Percentiles rank a stretch among this genome's conserved stretches.
These are phyloP conservation scores for Rhinophrynus dorsalis DNA, from an alignment of 2,797 vertebrate species.

Conservation along the genomic window DNA sequence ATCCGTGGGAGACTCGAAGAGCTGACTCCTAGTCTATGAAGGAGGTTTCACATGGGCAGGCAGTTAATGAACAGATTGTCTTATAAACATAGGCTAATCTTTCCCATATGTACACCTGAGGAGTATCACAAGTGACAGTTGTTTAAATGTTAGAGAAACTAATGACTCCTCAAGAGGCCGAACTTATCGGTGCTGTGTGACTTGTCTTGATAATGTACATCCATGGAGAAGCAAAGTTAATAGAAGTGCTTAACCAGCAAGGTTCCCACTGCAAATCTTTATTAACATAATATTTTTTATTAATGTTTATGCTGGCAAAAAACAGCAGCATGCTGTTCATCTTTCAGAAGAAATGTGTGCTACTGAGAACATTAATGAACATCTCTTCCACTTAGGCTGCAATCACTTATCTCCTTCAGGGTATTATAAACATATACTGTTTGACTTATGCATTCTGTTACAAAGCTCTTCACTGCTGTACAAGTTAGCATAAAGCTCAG, in stretches of 20 bases:
- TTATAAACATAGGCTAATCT: slow-evolving; percentile 80
- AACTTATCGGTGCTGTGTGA: slow-evolving; percentile 69
- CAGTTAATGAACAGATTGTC: slow-evolving; percentile 70
- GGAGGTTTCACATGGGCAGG: slow-evolving; percentile 69
- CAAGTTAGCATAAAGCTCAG: neutral
- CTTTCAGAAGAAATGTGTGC: slow-evolving; percentile 58
- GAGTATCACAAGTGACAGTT: slow-evolving; percentile 79
- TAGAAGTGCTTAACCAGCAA: slow-evolving; percentile 66
- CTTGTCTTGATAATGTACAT: slow-evolving; percentile 67
- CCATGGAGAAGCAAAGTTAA: slow-evolving; percentile 65
- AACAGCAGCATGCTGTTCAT: slow-evolving; percentile 56
- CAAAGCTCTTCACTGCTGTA: slow-evolving; percentile 2
- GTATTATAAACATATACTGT: slow-evolving; percentile 29
- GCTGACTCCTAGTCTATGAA: slow-evolving; percentile 50
- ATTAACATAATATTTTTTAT: slow-evolving; percentile 62
- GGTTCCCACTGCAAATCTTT: slow-evolving; percentile 63
- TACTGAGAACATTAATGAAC: slow-evolving; percentile 63
- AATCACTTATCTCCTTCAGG: slow-evolving; percentile 53
- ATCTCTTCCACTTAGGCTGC: slow-evolving; percentile 58
- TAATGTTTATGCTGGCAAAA: slow-evolving; percentile 64
- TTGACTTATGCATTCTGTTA: slow-evolving; percentile 8
- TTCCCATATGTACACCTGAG: slow-evolving; percentile 81
- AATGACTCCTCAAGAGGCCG: slow-evolving; percentile 75
- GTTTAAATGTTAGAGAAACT: slow-evolving; percentile 79
- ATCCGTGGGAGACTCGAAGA: slow-evolving; percentile 69